These are phyloP conservation scores for Mastacembelus armatus DNA, from an alignment of 2,797 vertebrate species.

Conservation along the genomic window DNA sequence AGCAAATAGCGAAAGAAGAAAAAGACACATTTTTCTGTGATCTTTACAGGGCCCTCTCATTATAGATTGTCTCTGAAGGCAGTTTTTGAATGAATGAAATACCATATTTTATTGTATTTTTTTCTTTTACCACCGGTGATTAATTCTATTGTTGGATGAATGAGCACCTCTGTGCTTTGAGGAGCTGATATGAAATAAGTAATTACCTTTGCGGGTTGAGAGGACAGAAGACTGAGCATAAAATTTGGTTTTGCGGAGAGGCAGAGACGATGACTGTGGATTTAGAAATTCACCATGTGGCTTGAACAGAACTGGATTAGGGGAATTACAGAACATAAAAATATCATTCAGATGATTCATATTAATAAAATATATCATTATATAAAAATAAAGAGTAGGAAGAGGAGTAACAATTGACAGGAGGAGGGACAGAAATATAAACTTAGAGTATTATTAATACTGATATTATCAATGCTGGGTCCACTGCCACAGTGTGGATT, in stretches of 20 bases:
- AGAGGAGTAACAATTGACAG: too few species aligned
- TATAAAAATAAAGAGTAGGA: background rate
- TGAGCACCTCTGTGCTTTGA: slow-evolving; percentile 18
- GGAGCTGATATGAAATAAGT: slow-evolving; percentile 28
- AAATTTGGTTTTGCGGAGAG: background rate
- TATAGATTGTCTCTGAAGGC: background rate
- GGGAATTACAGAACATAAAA: background rate
- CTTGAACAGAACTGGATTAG: background rate
- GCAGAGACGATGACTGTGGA: background rate
- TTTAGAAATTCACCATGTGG: slow-evolving; percentile 5
- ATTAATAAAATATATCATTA: background rate
- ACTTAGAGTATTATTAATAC: too few species aligned
- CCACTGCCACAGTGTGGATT: too few species aligned
- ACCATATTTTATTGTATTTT: background rate
- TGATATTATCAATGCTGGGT: too few species aligned
- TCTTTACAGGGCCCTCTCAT: background rate
- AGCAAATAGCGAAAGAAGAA: background rate
- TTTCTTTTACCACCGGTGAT: background rate
- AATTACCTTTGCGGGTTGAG: slow-evolving; percentile 3
- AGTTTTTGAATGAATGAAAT: background rate
- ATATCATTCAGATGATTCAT: background rate
- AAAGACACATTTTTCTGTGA: background rate
- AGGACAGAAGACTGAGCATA: background rate
- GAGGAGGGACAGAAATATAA: too few species aligned
- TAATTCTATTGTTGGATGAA: slow-evolving; percentile 9